phyloP scores from a whole-genome alignment of 1,140 invertebrate genomes.

The Nixonia krombeini region DNA sequence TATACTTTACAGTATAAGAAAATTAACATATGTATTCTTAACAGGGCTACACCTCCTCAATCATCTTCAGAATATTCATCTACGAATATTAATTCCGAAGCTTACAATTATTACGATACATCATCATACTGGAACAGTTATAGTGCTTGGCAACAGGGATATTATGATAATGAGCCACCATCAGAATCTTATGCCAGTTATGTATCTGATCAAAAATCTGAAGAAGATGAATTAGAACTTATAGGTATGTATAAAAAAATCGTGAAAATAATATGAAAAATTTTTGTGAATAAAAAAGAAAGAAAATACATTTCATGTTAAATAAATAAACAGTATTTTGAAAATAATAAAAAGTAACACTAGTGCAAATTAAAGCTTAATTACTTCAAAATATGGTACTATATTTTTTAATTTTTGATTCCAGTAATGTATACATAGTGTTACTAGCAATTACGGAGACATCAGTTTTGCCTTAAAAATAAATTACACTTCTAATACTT shows the following conservation, averaged over 20 bases:
- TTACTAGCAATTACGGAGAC: no score
- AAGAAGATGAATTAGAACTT: slow-evolving; percentile 76
- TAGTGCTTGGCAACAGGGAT: slow-evolving; percentile 70
- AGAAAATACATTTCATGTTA: no score
- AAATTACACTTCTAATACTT: no score
- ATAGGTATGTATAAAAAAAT: slow-evolving; percentile 70
- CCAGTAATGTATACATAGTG: no score
- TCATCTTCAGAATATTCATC: slow-evolving; percentile 65
- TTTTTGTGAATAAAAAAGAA: slow-evolving; percentile 4
- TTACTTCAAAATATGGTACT: slow-evolving; percentile 2
- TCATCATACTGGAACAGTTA: slow-evolving; percentile 71
- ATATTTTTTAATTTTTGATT: background rate
- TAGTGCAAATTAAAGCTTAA: background rate
- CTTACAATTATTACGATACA: slow-evolving; percentile 69
- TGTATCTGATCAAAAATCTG: slow-evolving; percentile 65
- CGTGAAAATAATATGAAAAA: background rate
- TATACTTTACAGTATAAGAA: slow-evolving; percentile 2
- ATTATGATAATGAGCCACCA: slow-evolving; percentile 69
- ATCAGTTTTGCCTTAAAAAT: no score
- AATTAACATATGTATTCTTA: slow-evolving; percentile 1
- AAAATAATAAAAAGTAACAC: no score
- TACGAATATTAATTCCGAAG: slow-evolving; percentile 62
- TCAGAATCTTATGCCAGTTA: slow-evolving; percentile 66
- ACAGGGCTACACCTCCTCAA: slow-evolving; percentile 63
- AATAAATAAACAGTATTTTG: no score